Conservation (phyloP, 2,888 invertebrate species). For the Tanypteryx hageni region DNA sequence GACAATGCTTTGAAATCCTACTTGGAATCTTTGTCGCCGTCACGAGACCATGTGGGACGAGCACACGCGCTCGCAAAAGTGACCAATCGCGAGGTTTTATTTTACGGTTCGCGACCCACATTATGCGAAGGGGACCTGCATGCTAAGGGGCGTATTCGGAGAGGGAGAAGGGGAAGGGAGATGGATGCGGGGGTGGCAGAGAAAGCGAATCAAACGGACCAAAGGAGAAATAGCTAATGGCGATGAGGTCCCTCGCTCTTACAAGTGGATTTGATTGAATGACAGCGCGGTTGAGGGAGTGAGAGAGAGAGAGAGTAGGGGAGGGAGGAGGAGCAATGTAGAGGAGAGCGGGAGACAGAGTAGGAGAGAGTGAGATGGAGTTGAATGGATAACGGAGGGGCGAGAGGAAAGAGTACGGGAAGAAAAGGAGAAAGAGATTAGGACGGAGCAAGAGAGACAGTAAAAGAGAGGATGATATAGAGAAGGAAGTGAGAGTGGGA, state of each 20-base stretch:
- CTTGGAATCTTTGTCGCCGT: background rate
- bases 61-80: background rate
- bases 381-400: background rate
- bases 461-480: background rate
- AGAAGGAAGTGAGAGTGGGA: background rate
- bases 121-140: background rate
- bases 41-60: background rate
- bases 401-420: background rate
- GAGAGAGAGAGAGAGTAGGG: background rate
- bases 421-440: background rate
- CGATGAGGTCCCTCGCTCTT: background rate
- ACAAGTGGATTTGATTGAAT: slow-evolving; percentile 33
- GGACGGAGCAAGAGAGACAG: background rate
- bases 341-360: background rate
- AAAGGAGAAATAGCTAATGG: slow-evolving; percentile 23
- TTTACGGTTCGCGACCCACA: background rate
- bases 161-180: background rate
- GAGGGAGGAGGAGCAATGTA: background rate
- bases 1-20: background rate
- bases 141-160: background rate
- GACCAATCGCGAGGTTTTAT: background rate
- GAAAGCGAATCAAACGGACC: slow-evolving; percentile 12
- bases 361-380: background rate
- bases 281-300: background rate
- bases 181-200: background rate